Evolutionary conservation across 2,797 vertebrate species (phyloP).

Genomic region (Melanotaenia maccullochi): DNA sequence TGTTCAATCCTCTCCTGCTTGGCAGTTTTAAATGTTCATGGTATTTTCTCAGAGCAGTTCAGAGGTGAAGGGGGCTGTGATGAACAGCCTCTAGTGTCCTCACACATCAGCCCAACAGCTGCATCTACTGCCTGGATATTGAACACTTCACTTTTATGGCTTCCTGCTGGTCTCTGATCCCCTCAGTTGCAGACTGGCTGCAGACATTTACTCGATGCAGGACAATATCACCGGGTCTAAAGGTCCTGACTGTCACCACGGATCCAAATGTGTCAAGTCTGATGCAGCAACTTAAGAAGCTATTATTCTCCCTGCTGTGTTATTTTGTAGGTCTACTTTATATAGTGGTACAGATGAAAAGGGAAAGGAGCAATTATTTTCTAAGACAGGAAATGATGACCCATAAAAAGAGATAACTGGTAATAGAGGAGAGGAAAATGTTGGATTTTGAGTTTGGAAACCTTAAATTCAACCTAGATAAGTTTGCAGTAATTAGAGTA

Average conservation of each 20-base stretch:
- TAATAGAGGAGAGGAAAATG: background rate
- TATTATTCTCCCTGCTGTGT: background rate
- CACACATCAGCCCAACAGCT: constrained; percentile 54
- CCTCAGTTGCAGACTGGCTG: constrained; percentile 24
- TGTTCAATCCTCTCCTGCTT: background rate
- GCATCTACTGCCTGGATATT: background rate
- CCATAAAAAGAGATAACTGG: constrained; percentile 4
- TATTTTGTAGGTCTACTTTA: background rate
- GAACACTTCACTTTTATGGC: constrained; percentile 21
- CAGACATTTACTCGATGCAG: constrained; percentile 24
- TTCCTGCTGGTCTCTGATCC: constrained; percentile 19
- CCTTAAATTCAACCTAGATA: background rate
- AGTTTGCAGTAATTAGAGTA: background rate
- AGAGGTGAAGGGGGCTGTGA: constrained; percentile 39
- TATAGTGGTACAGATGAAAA: constrained; percentile 17
- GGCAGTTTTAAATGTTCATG: background rate
- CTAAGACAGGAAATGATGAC: constrained; percentile 17
- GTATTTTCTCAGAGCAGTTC: constrained; percentile 18
- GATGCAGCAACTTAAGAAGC: no score
- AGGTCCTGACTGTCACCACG: constrained; percentile 30
- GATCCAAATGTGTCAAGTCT: constrained; percentile 12
- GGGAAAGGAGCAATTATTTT: constrained; percentile 14
- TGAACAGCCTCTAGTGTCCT: constrained; percentile 42
- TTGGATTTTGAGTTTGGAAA: background rate
- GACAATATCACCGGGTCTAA: constrained; percentile 35